These are phyloP conservation scores for Trachops cirrhosus DNA, from an alignment of 2,797 vertebrate genomes.

Conservation along the genomic window DNA sequence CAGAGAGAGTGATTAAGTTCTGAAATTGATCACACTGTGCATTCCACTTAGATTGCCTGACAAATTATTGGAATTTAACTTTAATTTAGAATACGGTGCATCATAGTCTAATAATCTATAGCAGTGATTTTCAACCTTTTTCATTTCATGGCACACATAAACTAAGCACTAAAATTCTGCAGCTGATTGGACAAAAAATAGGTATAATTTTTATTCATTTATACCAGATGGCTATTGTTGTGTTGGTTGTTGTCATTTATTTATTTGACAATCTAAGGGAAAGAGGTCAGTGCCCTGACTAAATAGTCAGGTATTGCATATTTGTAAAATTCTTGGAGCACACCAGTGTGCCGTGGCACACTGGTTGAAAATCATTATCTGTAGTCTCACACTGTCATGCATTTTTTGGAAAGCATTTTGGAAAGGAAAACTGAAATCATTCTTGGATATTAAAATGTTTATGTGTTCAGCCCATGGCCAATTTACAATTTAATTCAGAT, in stretches of 20 bases:
- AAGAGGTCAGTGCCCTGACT: neutral
- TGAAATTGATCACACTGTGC: constrained; percentile 41
- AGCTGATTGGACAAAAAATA: neutral
- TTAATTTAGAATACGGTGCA: constrained; percentile 61
- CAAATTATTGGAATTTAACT: constrained; percentile 60
- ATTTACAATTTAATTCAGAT: constrained; percentile 45
- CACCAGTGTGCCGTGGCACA: neutral
- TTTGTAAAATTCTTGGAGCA: neutral
- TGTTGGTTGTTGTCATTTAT: neutral
- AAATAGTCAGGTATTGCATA: neutral
- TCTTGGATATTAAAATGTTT: constrained; percentile 46
- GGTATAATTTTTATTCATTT: neutral
- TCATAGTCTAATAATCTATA: constrained; percentile 47
- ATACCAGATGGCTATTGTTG: neutral
- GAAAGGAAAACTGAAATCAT: constrained; percentile 52
- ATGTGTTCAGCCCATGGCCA: neutral
- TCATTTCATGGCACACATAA: neutral
- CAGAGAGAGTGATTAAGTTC: constrained; percentile 19
- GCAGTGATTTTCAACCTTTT: neutral
- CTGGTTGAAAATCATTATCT: neutral
- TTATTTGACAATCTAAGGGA: neutral
- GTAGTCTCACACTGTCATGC: neutral
- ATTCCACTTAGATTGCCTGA: constrained; percentile 54
- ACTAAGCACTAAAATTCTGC: neutral
- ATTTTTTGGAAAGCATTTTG: constrained; percentile 14